These are phyloP conservation scores for Phenacoccus solenopsis DNA, from an alignment of 1,140 invertebrate genomes.

Conservation along the genomic window DNA sequence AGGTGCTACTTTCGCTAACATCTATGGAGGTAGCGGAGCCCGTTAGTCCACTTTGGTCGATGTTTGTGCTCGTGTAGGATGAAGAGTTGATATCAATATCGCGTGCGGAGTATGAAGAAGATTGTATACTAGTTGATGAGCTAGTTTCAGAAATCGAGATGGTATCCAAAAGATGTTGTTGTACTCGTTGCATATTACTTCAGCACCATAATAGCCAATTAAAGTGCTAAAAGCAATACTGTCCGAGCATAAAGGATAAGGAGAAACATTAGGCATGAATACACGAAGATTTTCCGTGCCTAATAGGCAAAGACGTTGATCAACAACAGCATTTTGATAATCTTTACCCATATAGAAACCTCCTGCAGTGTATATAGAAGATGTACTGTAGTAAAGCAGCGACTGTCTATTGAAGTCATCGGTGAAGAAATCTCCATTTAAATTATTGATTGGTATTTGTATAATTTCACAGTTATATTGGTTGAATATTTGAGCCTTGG, in stretches of 20 bases:
- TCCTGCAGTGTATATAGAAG: neutral
- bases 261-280: neutral
- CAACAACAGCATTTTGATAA: neutral
- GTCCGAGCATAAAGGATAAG: neutral
- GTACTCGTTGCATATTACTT: neutral
- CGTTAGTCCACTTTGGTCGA: neutral
- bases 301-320: neutral
- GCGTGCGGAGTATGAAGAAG: neutral
- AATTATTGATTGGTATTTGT: neutral
- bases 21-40: neutral
- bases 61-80: neutral
- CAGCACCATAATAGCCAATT: neutral
- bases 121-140: neutral
- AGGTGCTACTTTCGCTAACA: no score
- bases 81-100: neutral
- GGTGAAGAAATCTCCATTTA: neutral
- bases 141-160: neutral
- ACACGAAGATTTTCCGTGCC: neutral
- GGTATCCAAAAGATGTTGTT: neutral
- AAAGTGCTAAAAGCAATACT: conserved; percentile 5
- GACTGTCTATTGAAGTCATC: neutral
- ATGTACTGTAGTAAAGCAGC: neutral
- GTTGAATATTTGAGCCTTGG: neutral
- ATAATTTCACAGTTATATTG: neutral
- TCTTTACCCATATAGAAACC: neutral